These are phyloP conservation scores for Melipona beecheii DNA, from an alignment of 2,888 invertebrate genomes.

Conservation along the genomic window DNA sequence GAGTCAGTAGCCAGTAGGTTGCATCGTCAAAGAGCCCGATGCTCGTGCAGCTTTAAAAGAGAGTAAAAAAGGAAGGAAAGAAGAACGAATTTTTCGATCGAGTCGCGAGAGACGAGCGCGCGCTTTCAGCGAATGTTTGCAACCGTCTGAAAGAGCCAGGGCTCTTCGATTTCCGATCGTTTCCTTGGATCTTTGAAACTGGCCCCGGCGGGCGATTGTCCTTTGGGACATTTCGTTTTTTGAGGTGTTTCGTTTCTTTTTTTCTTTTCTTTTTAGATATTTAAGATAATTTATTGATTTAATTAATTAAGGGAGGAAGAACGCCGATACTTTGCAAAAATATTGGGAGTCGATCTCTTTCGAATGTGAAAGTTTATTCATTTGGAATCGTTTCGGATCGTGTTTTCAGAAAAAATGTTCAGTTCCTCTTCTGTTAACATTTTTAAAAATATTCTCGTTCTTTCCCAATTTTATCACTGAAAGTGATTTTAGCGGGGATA, in stretches of 20 bases:
- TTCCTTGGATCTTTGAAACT: slow-evolving; percentile 32
- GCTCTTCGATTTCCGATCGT: slow-evolving; percentile 32
- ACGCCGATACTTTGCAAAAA: no score
- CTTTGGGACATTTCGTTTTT: no score
- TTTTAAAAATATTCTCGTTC: no score
- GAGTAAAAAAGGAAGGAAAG: not conserved
- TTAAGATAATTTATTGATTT: no score
- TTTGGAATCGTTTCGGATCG: no score
- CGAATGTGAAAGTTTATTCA: no score
- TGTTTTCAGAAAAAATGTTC: no score
- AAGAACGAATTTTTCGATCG: slow-evolving; percentile 9
- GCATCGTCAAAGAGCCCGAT: slow-evolving; percentile 48
- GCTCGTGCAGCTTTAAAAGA: slow-evolving; percentile 33
- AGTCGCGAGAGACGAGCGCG: slow-evolving; percentile 1
- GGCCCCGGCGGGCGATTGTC: not conserved
- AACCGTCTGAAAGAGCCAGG: not conserved
- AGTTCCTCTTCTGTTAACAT: no score
- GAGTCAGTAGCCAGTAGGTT: not conserved
- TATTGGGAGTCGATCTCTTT: no score
- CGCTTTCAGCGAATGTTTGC: not conserved
- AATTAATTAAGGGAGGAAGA: no score
- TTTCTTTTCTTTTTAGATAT: not conserved
- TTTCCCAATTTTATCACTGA: no score
- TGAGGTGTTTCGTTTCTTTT: not conserved
- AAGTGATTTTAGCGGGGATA: no score